phyloP scores from a whole-genome alignment of 2,888 invertebrate genomes.

The Pterostichus madidus region DNA sequence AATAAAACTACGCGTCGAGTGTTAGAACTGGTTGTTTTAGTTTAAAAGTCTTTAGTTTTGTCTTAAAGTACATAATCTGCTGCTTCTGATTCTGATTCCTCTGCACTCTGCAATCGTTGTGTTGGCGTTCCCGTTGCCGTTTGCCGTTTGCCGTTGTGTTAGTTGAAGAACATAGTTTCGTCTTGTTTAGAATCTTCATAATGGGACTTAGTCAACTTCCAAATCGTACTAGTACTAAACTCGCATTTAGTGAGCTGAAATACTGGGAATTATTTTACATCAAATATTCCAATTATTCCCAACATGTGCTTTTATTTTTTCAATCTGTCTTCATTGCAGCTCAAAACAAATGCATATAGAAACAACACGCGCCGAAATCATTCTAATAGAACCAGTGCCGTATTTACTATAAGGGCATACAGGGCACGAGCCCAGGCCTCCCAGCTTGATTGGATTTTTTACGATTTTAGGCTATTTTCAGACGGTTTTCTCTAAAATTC shows the following conservation, averaged over 20 bases:
- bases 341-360: too few species aligned
- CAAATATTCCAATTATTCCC: background rate
- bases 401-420: too few species aligned
- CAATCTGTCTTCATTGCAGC: too few species aligned
- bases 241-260: background rate
- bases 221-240: background rate
- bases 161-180: background rate
- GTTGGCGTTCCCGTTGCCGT: too few species aligned
- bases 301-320: too few species aligned
- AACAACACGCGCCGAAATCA: too few species aligned
- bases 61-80: conserved; percentile 7
- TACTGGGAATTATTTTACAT: background rate
- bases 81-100: background rate
- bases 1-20: conserved; percentile 4
- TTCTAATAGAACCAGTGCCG: too few species aligned
- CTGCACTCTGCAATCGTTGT: too few species aligned
- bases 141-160: background rate
- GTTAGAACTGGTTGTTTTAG: conserved; percentile 8
- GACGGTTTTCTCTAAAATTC: too few species aligned
- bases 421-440: too few species aligned
- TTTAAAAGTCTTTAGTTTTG: conserved; percentile 11
- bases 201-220: conserved; percentile 11
- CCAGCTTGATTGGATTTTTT: too few species aligned
- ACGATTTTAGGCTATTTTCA: too few species aligned
- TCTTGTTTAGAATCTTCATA: conserved; percentile 1